Percentiles rank a stretch among this genome's conserved stretches.
Conservation (phyloP, 2,797 vertebrate species). For the Sciurus vulgaris region DNA sequence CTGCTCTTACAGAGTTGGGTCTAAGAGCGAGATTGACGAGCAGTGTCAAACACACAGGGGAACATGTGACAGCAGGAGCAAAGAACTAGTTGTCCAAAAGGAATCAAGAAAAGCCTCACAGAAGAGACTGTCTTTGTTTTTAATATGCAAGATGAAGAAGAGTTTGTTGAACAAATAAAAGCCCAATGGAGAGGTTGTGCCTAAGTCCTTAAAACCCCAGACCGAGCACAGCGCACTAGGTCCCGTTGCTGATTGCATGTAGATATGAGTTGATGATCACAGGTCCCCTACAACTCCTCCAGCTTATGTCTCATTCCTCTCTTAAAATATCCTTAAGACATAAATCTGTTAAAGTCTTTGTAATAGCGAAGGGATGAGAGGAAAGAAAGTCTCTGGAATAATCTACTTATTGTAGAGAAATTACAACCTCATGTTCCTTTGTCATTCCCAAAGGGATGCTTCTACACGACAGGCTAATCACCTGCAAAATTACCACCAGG, state of each 20-base stretch:
- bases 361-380: accelerated
- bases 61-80: background rate
- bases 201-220: background rate
- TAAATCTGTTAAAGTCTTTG: constrained; percentile 25
- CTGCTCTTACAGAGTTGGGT: background rate
- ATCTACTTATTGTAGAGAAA: constrained; percentile 61
- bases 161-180: background rate
- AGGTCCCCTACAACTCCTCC: background rate
- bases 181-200: background rate
- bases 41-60: background rate
- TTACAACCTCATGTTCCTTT: constrained; percentile 27
- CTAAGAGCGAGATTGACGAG: background rate
- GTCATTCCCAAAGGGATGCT: constrained; percentile 72
- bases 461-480: constrained; percentile 70
- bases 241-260: background rate
- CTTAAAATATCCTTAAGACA: constrained; percentile 54
- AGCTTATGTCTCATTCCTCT: background rate
- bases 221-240: background rate
- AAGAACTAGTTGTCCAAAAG: background rate
- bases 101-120: background rate
- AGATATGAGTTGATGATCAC: background rate
- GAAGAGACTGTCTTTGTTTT: constrained; percentile 15
- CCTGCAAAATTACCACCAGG: constrained; percentile 68
- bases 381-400: constrained; percentile 1
- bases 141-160: background rate